Percentiles rank a stretch among this genome's conserved stretches.
Evolutionary conservation across 2,888 invertebrate species (phyloP).

Genomic region (Drosophila atroscutellata): DNA sequence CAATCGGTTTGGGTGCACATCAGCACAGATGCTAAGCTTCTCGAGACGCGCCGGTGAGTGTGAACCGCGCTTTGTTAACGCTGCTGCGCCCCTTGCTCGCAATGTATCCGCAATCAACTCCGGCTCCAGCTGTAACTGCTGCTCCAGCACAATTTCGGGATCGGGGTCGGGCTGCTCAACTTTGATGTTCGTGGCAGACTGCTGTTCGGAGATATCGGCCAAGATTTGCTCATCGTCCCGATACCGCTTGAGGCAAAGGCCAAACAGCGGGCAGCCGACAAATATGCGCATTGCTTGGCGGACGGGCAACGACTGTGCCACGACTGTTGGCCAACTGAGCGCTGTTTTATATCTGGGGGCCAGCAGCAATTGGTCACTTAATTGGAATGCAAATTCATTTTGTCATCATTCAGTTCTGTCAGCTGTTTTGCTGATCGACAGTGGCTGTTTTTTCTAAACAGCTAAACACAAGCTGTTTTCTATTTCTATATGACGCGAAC

Average conservation of each 20-base stretch:
- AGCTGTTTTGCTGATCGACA: conserved; percentile 53
- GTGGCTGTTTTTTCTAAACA: conserved; percentile 44
- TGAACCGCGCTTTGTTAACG: conserved; percentile 27
- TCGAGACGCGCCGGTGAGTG: conserved; percentile 60
- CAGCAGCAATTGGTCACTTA: conserved; percentile 22
- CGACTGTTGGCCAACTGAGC: background rate
- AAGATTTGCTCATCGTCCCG: conserved; percentile 52
- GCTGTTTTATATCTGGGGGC: conserved; percentile 25
- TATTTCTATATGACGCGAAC: background rate
- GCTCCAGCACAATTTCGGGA: background rate
- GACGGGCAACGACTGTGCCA: conserved; percentile 21
- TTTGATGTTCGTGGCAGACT: conserved; percentile 10
- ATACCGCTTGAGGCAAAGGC: conserved; percentile 37
- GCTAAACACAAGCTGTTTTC: background rate
- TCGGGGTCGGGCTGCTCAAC: conserved; percentile 13
- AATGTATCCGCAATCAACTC: background rate
- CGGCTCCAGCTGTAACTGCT: background rate
- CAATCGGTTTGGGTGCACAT: conserved; percentile 45
- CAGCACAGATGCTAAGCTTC: conserved; percentile 44
- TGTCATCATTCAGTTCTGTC: conserved; percentile 22
- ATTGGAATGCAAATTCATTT: conserved; percentile 38
- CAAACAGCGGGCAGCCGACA: conserved; percentile 41
- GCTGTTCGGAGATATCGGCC: conserved; percentile 44
- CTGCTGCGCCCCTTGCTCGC: background rate
- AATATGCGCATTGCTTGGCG: conserved; percentile 52